Base-by-base conservation (phyloP, 2,113 vertebrate genomes). In the Scomber japonicus region DNA sequence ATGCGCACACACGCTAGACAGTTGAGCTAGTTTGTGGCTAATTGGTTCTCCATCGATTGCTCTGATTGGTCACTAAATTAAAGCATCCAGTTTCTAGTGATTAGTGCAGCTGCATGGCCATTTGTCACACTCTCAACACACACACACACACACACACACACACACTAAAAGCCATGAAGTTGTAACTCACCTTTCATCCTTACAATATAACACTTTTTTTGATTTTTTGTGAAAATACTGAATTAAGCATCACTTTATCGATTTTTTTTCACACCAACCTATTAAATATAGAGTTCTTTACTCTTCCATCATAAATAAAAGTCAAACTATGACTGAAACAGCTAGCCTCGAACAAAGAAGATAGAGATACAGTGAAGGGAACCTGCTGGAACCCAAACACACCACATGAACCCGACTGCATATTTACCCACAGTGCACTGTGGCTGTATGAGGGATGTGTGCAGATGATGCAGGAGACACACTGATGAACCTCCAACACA, bases 31-130 rank as follows among this genome's bases (percentile, higher is more conserved):
- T 87, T 85, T 75, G 64, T 67, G 60, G 50, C 66, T 84, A 92
- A 93, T 88, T 89, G 85, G 83, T 84, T 87, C 73, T 75, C 62
- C 53, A 85, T 90, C 24, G 82, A 91, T 83, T 19, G 66, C 63
- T 69, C 74, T 68, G 82, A 90, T 85, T 89, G 86, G 87, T 86
- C 83, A 70, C 48, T 82, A 82, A 89, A 90, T 84, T 65, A 89
- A 81, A 87, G 54, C 64, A 67, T 69, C 9, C 8, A 31, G 68
- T 82, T 81, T 76, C 35, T 27, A 72, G 61, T 62, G 71, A 85
- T 88, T 70, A 71, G 59, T 1, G 27, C 71, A 60, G 70, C 71
- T 80, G 68, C 51, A 66, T 30, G 45, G 59, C 55, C 35, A 67
- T 87, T 81, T 4, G 46, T 83, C 70, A 82, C 0, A 0, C 24